A percentile compares a stretch with the other conserved stretches of the same genome.
Conservation (phyloP, 2,888 invertebrate genomes). For the Zeuzera pyrina region DNA sequence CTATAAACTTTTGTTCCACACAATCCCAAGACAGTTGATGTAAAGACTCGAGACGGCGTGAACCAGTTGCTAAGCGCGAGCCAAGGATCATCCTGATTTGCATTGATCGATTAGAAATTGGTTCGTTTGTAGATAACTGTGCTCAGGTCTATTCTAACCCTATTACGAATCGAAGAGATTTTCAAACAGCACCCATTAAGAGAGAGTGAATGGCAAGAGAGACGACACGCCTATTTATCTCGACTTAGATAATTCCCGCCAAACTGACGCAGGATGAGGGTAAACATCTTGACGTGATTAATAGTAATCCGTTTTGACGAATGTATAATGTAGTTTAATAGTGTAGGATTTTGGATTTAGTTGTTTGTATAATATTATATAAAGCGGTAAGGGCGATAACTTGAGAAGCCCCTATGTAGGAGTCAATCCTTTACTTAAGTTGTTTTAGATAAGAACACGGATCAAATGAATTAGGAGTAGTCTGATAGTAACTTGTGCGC, state of each 20-base stretch:
- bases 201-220: conserved; percentile 29
- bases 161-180: conserved; percentile 36
- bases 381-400: conserved; percentile 30
- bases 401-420: conserved; percentile 23
- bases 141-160: conserved; percentile 28
- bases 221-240: conserved; percentile 53
- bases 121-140: conserved; percentile 39
- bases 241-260: conserved; percentile 56
- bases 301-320: conserved; percentile 51
- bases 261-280: conserved; percentile 62
- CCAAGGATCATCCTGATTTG: conserved; percentile 23
- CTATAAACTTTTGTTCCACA: too few species aligned
- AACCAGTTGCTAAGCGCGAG: conserved; percentile 2
- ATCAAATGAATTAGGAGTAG: too few species aligned
- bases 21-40: too few species aligned
- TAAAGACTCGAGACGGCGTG: too few species aligned
- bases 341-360: conserved; percentile 42
- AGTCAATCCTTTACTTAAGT: conserved; percentile 13
- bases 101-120: conserved; percentile 39
- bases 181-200: conserved; percentile 31
- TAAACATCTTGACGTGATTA: conserved; percentile 68
- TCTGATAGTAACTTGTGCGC: too few species aligned
- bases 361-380: conserved; percentile 44
- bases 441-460: too few species aligned
- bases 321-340: conserved; percentile 46